Percentiles rank a stretch among this genome's conserved stretches.
phyloP scores from a whole-genome alignment of 2,888 invertebrate genomes.

The Anthophora plumipes region DNA sequence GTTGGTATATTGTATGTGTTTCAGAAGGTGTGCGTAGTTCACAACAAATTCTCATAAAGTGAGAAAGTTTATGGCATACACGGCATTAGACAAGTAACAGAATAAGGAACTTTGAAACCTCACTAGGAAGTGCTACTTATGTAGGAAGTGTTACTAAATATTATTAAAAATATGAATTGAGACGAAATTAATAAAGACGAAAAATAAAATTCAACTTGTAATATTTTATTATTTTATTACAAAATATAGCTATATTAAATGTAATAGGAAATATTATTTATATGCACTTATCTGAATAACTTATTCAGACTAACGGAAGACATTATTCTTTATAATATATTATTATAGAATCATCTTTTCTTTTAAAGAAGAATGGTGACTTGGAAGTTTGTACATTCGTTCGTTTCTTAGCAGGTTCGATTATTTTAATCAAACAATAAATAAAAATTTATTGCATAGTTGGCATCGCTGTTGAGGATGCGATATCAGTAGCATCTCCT shows the following conservation, averaged over 20 bases:
- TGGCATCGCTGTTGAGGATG: slow-evolving; percentile 94
- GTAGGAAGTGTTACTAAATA: no score
- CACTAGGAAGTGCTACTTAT: no score
- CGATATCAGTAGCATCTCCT: slow-evolving; percentile 91
- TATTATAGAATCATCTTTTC: not conserved
- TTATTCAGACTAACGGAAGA: slow-evolving; percentile 37
- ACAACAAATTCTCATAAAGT: no score
- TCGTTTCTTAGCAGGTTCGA: not conserved
- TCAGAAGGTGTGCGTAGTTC: no score
- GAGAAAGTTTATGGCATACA: no score
- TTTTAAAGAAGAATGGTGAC: not conserved
- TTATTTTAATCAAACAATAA: slow-evolving; percentile 1
- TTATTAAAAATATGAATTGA: no score
- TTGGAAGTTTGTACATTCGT: not conserved
- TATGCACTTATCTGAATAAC: not conserved
- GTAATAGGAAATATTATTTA: not conserved
- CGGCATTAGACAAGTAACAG: no score
- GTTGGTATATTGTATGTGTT: no score
- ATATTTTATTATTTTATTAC: slow-evolving; percentile 47
- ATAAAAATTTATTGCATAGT: slow-evolving; percentile 87
- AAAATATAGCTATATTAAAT: slow-evolving; percentile 49
- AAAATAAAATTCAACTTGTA: not conserved
- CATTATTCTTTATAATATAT: slow-evolving; percentile 6
- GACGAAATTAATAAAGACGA: not conserved
- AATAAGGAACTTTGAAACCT: no score